Conservation (phyloP, 2,113 vertebrate genomes). For the Pycnonotus jocosus region DNA sequence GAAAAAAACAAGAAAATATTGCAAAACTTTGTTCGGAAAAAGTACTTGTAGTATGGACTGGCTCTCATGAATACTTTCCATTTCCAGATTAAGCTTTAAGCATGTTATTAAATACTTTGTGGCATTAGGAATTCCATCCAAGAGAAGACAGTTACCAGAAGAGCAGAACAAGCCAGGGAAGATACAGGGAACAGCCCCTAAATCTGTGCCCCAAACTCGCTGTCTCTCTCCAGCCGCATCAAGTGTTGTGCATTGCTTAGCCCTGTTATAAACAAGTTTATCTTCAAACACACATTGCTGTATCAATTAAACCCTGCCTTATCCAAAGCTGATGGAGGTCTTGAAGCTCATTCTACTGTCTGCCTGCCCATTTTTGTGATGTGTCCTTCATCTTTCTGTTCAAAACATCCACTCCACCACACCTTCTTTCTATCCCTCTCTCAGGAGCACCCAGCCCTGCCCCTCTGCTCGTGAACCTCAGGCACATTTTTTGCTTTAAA, state of each 20-base stretch:
- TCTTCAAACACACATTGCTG: neutral
- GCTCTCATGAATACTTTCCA: neutral
- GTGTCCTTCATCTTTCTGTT: neutral
- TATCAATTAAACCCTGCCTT: neutral
- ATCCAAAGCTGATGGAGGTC: neutral
- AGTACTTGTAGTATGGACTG: neutral
- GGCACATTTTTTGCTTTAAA: neutral
- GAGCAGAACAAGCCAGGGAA: neutral
- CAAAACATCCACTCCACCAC: fast-evolving
- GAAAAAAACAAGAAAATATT: constrained; percentile 7
- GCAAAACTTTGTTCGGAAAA: neutral
- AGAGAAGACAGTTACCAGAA: constrained; percentile 17
- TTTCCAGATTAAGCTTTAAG: constrained; percentile 31
- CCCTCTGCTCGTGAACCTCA: neutral
- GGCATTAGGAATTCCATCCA: neutral
- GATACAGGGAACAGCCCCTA: neutral
- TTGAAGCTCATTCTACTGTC: neutral
- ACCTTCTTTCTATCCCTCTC: neutral
- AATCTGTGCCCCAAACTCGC: neutral
- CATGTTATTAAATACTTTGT: neutral
- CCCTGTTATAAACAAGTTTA: neutral
- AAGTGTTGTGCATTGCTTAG: neutral
- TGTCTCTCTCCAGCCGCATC: neutral
- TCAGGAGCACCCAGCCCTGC: neutral
- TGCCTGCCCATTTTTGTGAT: neutral